These are phyloP conservation scores for Molossus molossus DNA, from an alignment of 2,797 vertebrate genomes.

Conservation along the genomic window DNA sequence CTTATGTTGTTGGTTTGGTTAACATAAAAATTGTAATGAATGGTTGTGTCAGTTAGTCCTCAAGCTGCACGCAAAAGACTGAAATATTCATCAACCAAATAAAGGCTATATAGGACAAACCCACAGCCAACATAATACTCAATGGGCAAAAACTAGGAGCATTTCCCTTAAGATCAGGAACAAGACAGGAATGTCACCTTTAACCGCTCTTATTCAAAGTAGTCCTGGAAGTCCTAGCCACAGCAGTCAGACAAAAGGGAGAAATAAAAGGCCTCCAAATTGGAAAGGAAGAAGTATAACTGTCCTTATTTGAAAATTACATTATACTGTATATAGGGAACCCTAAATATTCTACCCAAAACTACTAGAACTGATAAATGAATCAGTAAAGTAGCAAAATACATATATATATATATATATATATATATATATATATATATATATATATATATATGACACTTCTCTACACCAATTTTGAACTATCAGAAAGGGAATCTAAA, in stretches of 20 bases:
- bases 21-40: background rate
- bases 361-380: background rate
- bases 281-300: background rate
- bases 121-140: no score
- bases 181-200: background rate
- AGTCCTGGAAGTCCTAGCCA: background rate
- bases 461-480: no score
- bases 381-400: background rate
- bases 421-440: no score
- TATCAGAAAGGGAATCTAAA: no score
- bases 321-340: background rate
- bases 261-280: background rate
- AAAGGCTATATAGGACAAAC: no score
- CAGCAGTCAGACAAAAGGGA: background rate
- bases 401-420: background rate
- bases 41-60: background rate
- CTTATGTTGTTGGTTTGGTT: background rate
- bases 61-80: background rate
- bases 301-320: background rate
- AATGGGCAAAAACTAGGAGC: background rate
- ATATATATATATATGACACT: no score
- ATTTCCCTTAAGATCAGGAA: background rate
- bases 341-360: background rate
- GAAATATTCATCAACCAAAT: background rate
- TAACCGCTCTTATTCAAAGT: background rate